Base-by-base conservation (phyloP, 2,797 vertebrate species). In the Nasua narica region DNA sequence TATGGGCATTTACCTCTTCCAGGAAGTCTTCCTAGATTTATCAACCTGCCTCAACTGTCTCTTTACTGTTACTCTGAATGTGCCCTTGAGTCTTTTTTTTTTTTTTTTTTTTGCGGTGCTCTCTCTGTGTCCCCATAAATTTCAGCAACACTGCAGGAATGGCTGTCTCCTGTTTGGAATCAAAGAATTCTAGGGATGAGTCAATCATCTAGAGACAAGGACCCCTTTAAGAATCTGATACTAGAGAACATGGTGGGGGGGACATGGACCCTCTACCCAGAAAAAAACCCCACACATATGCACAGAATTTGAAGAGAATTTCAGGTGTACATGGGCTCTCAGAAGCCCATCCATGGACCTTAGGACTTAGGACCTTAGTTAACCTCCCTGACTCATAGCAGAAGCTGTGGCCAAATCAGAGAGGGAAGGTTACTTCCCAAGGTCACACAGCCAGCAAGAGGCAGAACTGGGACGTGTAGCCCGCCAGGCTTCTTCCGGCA, bases 21-120 rank as follows among this genome's bases (percentile, higher is more conserved):
- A 84, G 93, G 93, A 93, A 97, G 97, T 54, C 95, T 96, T 94
- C 86, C 81, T 62, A 52, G 94, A 93, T 88, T 87, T 79, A 58
- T 27, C 69, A 12, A 69, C 21, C 35, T 58, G 50, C 8, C 48
- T 96, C 40, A 21, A 72, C 67, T 62, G 23, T n/a, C 7, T 56
- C 50, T 82, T 90, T 58, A 50, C 21, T 37, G 11, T 77, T 27
- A 54, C 29, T 84, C 46, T 3, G 27, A 37, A 92, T 58, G 35
- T 88, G 43, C 35, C 18, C 77, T 87, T 19, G 43, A 74, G 40
- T 76, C 54, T 92, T 92, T 82, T 89, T 62, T 65, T 35, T 89
- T 62, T 65, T 35, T 89, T 62, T 65, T 35, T n/a, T 89, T 62
- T 65, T 35, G 32, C 48, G n/a, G 32, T 18, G 7, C 21, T 76